Evolutionary conservation across 2,113 vertebrate genomes (phyloP).

Genomic region (Callospermophilus lateralis): DNA sequence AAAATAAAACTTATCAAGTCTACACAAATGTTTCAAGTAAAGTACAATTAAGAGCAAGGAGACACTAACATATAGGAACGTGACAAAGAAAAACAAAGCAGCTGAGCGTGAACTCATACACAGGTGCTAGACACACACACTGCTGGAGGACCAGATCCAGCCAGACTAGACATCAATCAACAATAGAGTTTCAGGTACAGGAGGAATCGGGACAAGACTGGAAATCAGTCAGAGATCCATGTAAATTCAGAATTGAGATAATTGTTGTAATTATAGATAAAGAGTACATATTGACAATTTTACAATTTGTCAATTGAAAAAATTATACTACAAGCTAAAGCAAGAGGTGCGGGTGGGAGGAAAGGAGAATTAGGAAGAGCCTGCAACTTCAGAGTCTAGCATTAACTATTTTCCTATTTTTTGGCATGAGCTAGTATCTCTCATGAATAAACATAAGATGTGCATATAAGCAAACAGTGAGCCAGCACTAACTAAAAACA

Average conservation of each 20-base stretch:
- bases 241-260: neutral
- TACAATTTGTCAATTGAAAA: neutral
- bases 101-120: neutral
- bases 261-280: neutral
- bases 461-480: neutral
- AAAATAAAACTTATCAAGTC: neutral
- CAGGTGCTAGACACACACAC: too few species aligned
- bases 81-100: neutral
- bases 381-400: neutral
- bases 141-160: neutral
- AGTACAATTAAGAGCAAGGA: neutral
- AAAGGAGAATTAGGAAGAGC: neutral
- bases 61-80: neutral
- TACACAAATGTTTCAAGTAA: neutral
- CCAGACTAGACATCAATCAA: neutral
- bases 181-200: neutral
- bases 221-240: neutral
- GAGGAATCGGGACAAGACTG: neutral
- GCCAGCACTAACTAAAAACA: slow-evolving; percentile 1
- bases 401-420: neutral
- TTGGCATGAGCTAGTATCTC: neutral
- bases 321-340: neutral
- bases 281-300: neutral
- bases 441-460: neutral
- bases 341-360: neutral